Evolutionary conservation across 1,140 invertebrate genomes (phyloP).

Genomic region (Nixonia krombeini): DNA sequence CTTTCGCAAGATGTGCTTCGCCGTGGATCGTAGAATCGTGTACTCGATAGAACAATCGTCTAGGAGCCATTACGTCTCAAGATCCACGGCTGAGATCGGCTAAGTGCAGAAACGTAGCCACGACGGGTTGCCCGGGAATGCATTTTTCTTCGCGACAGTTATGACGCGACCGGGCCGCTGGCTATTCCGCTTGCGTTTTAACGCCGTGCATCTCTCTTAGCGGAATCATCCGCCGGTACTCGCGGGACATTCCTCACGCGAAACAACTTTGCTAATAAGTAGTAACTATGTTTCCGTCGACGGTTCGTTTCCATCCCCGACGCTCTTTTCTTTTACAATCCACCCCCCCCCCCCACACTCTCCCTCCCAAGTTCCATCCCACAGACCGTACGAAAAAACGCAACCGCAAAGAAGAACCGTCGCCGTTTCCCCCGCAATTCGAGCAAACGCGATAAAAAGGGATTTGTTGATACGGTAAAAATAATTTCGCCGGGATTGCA

Average conservation of each 20-base stretch:
- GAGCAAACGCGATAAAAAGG: too few relatives aligned
- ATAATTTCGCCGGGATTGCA: too few relatives aligned
- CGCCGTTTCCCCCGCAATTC: too few relatives aligned
- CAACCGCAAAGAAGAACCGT: too few relatives aligned
- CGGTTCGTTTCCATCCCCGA: too few relatives aligned
- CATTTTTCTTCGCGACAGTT: conserved; percentile 1
- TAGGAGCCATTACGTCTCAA: conserved; percentile 39
- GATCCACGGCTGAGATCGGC: conserved; percentile 20
- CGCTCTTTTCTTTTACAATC: too few relatives aligned
- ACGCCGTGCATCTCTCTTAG: conserved; percentile 1
- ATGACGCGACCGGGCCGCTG: background rate
- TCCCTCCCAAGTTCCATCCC: too few relatives aligned
- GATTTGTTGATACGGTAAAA: too few relatives aligned
- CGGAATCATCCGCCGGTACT: conserved; percentile 1
- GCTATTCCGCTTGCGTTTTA: background rate
- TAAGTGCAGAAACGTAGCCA: conserved; percentile 4
- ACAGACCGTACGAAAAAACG: too few relatives aligned
- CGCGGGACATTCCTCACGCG: background rate
- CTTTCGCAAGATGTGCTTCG: conserved; percentile 59
- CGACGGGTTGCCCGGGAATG: background rate
- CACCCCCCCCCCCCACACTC: too few relatives aligned
- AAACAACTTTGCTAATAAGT: background rate
- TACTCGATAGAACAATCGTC: conserved; percentile 43
- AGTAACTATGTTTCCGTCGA: too few relatives aligned
- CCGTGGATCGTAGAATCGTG: conserved; percentile 31